Evolutionary conservation across 2,113 vertebrate species (phyloP), one percentile per base, ranked within the genome.

Genomic region (Tyto alba): DNA sequence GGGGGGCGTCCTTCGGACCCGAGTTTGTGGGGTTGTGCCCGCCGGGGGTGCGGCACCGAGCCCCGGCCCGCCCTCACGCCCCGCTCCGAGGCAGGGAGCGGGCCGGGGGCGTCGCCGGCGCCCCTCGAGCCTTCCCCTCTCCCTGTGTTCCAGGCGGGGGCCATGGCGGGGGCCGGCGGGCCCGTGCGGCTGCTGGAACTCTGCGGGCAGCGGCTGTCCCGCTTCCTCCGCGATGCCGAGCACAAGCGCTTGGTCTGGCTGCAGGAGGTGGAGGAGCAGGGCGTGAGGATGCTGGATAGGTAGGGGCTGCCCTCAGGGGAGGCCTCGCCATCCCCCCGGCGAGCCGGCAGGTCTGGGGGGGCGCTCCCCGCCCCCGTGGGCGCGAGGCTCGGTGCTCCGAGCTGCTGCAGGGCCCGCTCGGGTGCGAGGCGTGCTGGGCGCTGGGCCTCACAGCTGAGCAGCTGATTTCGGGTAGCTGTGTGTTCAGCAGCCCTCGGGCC

Each of bases 191-290:
- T 99, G 77, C 97, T 98, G 93, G 97, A 98, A 62, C 97, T 98
- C 48, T 99, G 99, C 25, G 81, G 97, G 81, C 98, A 96, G 79
- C 98, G 99, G 93, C 91, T 98, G 9, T 66, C 98, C 40, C 98
- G 98, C 25, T 99, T 99, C 81, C 79, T 98, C 22, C 71, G 29
- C 27, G 96, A 98, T 1, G 97, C 99, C 10, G 96, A 98, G 17
- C 97, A 97, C 92, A 98, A 98, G 77, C 98, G 97, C 91, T 94
- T 99, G 97, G 98, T 99, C 73, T 99, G 99, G 99, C 98, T 99
- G 56, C 89, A 97, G 87, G 99, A 99, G 93, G 99, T 99, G 38
- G 97, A 99, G 88, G 98, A 99, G 88, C 99, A 99, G 94, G 99
- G 99, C 7, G 45, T 97, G 72, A 98, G 97, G 67, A 98, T 99